Evolutionary conservation across 2,888 invertebrate genomes (phyloP).

Genomic region (Meteorus cinctellus): DNA sequence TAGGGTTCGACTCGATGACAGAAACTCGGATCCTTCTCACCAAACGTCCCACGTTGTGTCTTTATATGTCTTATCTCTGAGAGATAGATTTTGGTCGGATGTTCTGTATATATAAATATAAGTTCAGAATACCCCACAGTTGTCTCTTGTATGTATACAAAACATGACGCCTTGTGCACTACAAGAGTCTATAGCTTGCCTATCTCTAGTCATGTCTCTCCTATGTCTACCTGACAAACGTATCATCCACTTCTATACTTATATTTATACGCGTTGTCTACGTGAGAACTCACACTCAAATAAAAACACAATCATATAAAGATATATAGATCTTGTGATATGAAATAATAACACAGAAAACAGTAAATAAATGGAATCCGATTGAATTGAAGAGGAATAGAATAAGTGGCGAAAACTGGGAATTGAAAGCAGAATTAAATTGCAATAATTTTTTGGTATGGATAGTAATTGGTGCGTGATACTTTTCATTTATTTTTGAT

Average conservation of each 20-base stretch:
- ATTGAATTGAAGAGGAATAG: neutral
- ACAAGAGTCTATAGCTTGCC: conserved; percentile 33
- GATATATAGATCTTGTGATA: neutral
- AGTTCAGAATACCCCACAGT: conserved; percentile 24
- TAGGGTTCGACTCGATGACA: conserved; percentile 66
- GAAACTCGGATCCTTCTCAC: conserved; percentile 46
- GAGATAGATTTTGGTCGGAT: conserved; percentile 63
- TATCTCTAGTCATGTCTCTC: conserved; percentile 37
- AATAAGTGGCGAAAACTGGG: neutral
- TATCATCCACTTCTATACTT: conserved; percentile 33
- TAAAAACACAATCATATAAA: conserved; percentile 6
- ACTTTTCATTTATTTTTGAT: conserved; percentile 21
- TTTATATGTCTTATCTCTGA: conserved; percentile 60
- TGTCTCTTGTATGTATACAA: conserved; percentile 45
- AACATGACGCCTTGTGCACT: conserved; percentile 17
- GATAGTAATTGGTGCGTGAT: conserved; percentile 15
- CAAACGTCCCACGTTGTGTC: conserved; percentile 24
- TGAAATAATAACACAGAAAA: neutral
- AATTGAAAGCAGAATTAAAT: neutral
- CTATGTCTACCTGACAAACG: conserved; percentile 37
- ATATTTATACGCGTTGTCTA: conserved; percentile 36
- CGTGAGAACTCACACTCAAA: conserved; percentile 32
- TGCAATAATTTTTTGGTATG: neutral
- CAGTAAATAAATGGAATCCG: neutral
- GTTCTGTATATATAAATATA: conserved; percentile 30